These are phyloP conservation scores for Apotomis turbidana DNA, from an alignment of 2,888 invertebrate genomes.

Conservation along the genomic window DNA sequence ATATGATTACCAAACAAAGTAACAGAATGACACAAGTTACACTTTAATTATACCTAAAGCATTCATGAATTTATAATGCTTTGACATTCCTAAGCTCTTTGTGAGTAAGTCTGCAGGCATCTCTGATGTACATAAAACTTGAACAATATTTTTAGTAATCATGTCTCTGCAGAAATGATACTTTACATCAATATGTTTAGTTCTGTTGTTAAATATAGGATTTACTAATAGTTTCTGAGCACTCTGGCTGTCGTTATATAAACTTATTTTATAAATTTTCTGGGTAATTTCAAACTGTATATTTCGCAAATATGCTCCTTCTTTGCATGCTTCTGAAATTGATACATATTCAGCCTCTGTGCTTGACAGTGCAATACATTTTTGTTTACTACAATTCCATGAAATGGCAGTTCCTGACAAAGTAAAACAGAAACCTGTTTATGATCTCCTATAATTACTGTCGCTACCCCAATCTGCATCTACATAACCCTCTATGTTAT, in stretches of 20 bases:
- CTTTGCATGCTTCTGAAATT: slow-evolving; percentile 11
- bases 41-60: too few species aligned
- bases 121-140: too few species aligned
- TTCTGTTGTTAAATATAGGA: neutral
- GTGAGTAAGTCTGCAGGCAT: too few species aligned
- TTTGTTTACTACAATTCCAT: neutral
- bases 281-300: neutral
- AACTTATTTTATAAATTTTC: neutral
- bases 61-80: too few species aligned
- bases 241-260: neutral
- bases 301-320: neutral
- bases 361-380: neutral
- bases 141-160: too few species aligned
- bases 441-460: neutral
- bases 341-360: neutral
- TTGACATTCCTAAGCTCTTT: too few species aligned
- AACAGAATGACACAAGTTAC: too few species aligned
- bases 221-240: neutral
- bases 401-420: neutral
- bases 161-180: neutral
- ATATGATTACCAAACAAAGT: too few species aligned
- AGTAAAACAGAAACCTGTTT: neutral
- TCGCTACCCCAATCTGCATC: slow-evolving; percentile 1
- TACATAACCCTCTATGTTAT: neutral
- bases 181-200: slow-evolving; percentile 5